Base-by-base conservation (phyloP, 2,113 vertebrate species). In the Spea multiplicata region DNA sequence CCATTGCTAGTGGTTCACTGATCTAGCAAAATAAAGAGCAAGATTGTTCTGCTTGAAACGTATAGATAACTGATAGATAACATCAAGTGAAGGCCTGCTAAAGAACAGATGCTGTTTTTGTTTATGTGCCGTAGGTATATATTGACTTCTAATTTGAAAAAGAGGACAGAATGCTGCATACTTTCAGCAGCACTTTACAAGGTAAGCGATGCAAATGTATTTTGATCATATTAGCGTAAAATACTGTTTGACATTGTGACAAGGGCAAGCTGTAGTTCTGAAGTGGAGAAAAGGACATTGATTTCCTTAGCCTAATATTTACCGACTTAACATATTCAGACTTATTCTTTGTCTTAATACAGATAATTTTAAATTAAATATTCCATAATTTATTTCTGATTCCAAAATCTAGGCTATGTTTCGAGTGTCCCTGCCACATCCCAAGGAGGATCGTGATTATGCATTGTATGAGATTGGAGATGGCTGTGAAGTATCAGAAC, bases 151-250 rank as follows among this genome's bases (percentile, higher is more conserved):
- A 88, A 94, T 49, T 81, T 95, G 67, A 89, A 68, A 76, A 84
- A 94, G 80, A 92, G 91, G 75, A 93, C 87, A 65, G 90, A 91
- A 74, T 91, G 89, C 83, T 96, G 95, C 82, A 92, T 93, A 78
- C 91, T 99, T 62, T 97, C 97, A 81, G 92, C 95, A 7, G 64
- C 93, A 67, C 93, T 99, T 70, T 98, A 98, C 85, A 97, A 97
- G 95, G 96, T 99, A 94, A 86, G 65, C n/a, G 62, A 74, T 66
- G 47, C 14, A 47, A 65, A 66, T 69, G 14, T 69, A 4, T 62
- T 77, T 70, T 10, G 30, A 30, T 55, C 30, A 55, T 57, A 17
- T 75, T 66, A 61, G 17, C 16, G n/a, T 75, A 16, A 62, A 16
- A 62, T 46, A 59, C 68, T n/a, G 59, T 77, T 62, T 62, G 52